Evolutionary conservation across 2,797 vertebrate genomes (phyloP).

Genomic region (Ambastaia sidthimunki): DNA sequence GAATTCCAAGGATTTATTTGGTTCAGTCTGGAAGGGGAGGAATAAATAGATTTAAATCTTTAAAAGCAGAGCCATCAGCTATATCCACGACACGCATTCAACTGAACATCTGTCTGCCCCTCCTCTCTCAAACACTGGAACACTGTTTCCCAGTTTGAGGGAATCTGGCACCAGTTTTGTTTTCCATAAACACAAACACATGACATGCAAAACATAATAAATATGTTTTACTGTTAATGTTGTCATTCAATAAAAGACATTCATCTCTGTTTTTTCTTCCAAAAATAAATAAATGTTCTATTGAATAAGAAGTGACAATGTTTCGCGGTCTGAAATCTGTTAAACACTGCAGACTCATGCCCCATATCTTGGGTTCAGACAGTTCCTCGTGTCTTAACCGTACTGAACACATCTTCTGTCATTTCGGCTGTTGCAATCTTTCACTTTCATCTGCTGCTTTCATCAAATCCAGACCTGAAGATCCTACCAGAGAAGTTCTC

Average conservation of each 20-base stretch:
- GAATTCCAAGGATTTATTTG: neutral
- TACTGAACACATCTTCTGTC: neutral
- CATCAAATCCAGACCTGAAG: too few relatives aligned
- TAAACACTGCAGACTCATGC: conserved; percentile 52
- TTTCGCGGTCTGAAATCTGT: neutral
- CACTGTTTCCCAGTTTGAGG: neutral
- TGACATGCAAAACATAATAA: neutral
- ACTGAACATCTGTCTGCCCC: conserved; percentile 23
- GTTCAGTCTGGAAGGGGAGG: too few relatives aligned
- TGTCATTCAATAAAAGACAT: neutral
- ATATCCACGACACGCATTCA: conserved; percentile 17
- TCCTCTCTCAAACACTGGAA: neutral
- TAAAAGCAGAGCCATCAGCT: neutral
- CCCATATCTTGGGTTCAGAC: conserved; percentile 26
- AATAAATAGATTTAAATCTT: conserved; percentile 4
- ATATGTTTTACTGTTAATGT: too few relatives aligned
- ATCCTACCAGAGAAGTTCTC: too few relatives aligned
- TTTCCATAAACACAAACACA: conserved; percentile 4
- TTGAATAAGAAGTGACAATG: too few relatives aligned
- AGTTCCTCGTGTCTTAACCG: conserved; percentile 51
- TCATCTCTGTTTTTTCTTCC: neutral
- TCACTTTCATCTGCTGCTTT: neutral
- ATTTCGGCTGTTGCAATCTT: neutral
- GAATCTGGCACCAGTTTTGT: conserved; percentile 8
- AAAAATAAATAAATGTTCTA: too few relatives aligned